These are phyloP conservation scores for Epinotia ramella DNA, from an alignment of 2,888 invertebrate species.

Conservation along the genomic window DNA sequence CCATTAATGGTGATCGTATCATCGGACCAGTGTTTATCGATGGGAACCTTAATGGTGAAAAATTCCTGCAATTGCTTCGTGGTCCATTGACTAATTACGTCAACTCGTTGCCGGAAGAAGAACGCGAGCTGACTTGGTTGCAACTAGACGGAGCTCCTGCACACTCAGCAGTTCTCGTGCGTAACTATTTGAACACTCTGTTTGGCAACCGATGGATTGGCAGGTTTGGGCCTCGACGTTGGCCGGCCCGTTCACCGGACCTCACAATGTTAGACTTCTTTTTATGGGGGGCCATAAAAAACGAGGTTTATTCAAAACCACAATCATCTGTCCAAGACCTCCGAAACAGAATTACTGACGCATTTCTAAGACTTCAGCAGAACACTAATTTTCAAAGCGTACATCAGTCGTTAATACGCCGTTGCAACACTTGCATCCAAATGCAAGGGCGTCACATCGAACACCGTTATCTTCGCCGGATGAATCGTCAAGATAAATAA, in stretches of 20 bases:
- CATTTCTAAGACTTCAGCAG: too few relatives aligned
- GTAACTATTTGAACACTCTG: constrained; percentile 16
- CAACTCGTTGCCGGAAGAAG: constrained; percentile 33
- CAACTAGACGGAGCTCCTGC: constrained; percentile 29
- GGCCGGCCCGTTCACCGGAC: constrained; percentile 36
- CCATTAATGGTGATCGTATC: constrained; percentile 12
- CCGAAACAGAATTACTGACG: too few relatives aligned
- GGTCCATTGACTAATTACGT: constrained; percentile 20
- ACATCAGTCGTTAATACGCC: too few relatives aligned
- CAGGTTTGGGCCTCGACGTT: constrained; percentile 27
- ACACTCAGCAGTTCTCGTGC: constrained; percentile 14
- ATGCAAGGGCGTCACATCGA: too few relatives aligned
- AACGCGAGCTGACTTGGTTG: constrained; percentile 24
- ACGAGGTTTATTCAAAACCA: too few relatives aligned
- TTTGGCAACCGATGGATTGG: constrained; percentile 31
- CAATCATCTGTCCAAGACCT: too few relatives aligned
- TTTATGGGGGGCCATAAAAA: constrained; percentile 9
- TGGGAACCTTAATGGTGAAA: constrained; percentile 38
- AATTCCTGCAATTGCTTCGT: constrained; percentile 30
- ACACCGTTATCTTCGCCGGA: too few relatives aligned
- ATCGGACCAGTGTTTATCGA: constrained; percentile 35
- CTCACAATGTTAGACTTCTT: constrained; percentile 28
- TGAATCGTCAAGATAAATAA: too few relatives aligned
- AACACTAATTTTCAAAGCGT: too few relatives aligned
- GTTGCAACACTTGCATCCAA: too few relatives aligned